These are phyloP conservation scores for Parazoanthus atlanticus DNA, from an alignment of 92 coral and sea anemone genomes.

Conservation along the genomic window DNA sequence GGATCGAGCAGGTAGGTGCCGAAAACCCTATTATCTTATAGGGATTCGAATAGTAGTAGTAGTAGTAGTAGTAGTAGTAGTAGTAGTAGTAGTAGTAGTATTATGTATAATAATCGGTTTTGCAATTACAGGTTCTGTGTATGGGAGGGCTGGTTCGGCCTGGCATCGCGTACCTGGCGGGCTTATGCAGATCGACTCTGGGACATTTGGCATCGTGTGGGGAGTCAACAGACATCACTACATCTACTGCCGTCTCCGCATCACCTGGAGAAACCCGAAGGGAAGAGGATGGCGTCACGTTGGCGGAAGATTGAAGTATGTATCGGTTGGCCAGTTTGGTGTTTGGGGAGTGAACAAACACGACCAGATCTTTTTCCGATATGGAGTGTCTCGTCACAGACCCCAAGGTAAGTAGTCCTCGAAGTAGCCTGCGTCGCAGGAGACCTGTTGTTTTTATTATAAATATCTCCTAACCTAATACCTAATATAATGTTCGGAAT, in stretches of 20 bases:
- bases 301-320: slow-evolving; percentile 28
- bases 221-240: slow-evolving; percentile 16
- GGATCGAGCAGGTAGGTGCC: too few relatives aligned
- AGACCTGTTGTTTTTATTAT: background rate
- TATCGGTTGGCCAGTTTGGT: slow-evolving; percentile 48
- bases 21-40: too few relatives aligned
- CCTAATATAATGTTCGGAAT: background rate
- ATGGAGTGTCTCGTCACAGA: background rate
- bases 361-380: slow-evolving; percentile 29
- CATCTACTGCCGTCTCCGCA: slow-evolving; percentile 41
- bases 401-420: slow-evolving; percentile 22
- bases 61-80: too few relatives aligned
- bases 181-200: slow-evolving; percentile 52
- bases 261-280: slow-evolving; percentile 38
- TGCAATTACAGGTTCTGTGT: background rate
- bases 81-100: too few relatives aligned
- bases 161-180: slow-evolving; percentile 38
- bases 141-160: slow-evolving; percentile 6
- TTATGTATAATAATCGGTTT: too few relatives aligned
- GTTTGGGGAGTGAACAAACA: slow-evolving; percentile 44
- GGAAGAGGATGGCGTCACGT: slow-evolving; percentile 30
- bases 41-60: too few relatives aligned
- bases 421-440: background rate
- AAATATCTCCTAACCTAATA: background rate
- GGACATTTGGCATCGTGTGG: slow-evolving; percentile 42